A percentile compares a stretch with the other conserved stretches of the same genome.
phyloP scores from a whole-genome alignment of 1,140 invertebrate genomes.

The Zaprionus kolodkinae region DNA sequence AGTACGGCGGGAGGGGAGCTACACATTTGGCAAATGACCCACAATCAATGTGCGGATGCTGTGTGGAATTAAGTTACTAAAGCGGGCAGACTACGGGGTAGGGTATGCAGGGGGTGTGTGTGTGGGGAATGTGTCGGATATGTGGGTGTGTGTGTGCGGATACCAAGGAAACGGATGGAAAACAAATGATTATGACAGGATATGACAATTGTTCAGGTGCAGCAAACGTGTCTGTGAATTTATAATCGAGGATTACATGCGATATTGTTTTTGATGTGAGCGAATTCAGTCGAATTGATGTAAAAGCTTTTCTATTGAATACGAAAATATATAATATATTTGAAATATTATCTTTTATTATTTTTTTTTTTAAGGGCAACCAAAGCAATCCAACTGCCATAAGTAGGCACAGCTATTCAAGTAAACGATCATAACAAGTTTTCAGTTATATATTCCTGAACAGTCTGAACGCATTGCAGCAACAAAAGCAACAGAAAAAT shows the following conservation, averaged over 20 bases:
- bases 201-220: conserved; percentile 6
- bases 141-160: conserved; percentile 5
- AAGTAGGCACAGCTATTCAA: conserved; percentile 11
- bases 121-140: conserved; percentile 23
- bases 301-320: too few relatives aligned
- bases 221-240: not conserved
- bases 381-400: not conserved
- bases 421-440: not conserved
- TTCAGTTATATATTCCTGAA: conserved; percentile 10
- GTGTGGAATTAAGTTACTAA: conserved; percentile 31
- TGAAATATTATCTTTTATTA: too few relatives aligned
- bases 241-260: not conserved
- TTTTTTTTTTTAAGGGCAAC: not conserved
- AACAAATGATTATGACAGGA: conserved; percentile 25
- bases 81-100: not conserved
- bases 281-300: too few relatives aligned
- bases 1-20: not conserved
- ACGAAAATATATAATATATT: too few relatives aligned
- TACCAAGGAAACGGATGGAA: conserved; percentile 9
- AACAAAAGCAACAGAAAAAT: conserved; percentile 25
- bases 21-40: conserved; percentile 38
- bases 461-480: conserved; percentile 26
- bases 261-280: not conserved
- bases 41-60: conserved; percentile 41
- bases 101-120: too few relatives aligned